These are phyloP conservation scores for Achlya flavicornis DNA, from an alignment of 2,888 invertebrate genomes.

Conservation along the genomic window DNA sequence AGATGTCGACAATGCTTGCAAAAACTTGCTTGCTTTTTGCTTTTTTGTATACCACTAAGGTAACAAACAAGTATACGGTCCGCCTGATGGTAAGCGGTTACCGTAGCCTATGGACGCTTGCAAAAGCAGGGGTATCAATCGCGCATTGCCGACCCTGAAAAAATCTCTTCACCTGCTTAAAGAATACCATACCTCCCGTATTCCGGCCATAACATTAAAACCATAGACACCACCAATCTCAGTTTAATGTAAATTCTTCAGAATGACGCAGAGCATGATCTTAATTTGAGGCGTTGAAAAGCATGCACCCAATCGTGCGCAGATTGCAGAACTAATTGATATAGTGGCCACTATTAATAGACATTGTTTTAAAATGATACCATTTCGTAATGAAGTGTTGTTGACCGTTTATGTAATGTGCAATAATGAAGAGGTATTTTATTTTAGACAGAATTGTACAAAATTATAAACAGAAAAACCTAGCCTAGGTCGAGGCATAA, in stretches of 20 bases:
- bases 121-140: no score
- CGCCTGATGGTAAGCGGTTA: no score
- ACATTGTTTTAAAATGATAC: not conserved
- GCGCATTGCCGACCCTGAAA: no score
- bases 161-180: no score
- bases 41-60: no score
- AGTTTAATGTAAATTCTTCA: not conserved
- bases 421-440: not conserved
- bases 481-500: no score
- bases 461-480: no score
- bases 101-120: no score
- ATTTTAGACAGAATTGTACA: not conserved
- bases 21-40: no score
- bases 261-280: not conserved
- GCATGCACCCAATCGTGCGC: not conserved
- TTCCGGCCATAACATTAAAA: not conserved
- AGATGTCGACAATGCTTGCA: no score
- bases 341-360: conserved; percentile 11
- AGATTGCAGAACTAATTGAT: conserved; percentile 12
- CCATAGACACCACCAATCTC: not conserved
- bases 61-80: no score
- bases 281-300: not conserved
- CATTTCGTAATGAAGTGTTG: conserved; percentile 9
- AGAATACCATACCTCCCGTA: not conserved
- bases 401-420: not conserved